Conservation (phyloP, 2,888 invertebrate genomes). For the Bellardia bayeri region DNA sequence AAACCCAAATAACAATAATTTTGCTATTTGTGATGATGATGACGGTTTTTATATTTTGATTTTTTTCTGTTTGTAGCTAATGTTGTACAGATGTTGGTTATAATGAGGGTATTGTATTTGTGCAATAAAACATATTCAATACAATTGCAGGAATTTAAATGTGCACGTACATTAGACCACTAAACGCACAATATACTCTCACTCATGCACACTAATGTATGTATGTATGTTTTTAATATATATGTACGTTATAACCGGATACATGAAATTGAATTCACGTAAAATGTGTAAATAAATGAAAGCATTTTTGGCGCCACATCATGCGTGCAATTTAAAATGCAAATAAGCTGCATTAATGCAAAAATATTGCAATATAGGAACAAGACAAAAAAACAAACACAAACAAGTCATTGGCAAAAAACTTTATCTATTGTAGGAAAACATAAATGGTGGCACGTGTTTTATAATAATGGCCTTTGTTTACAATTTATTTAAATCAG, state of each 20-base stretch:
- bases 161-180: not conserved
- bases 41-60: too few relatives aligned
- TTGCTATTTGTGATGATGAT: constrained; percentile 26
- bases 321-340: constrained; percentile 58
- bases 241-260: not conserved
- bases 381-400: not conserved
- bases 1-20: constrained; percentile 50
- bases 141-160: not conserved
- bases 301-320: constrained; percentile 45
- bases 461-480: constrained; percentile 8
- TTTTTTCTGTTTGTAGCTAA: not conserved
- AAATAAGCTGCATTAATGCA: constrained; percentile 61
- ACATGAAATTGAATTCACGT: constrained; percentile 15
- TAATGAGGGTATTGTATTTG: constrained; percentile 30
- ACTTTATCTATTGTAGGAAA: not conserved
- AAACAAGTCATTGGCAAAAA: not conserved
- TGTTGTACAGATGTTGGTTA: not conserved
- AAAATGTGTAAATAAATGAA: constrained; percentile 12
- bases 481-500: constrained; percentile 32
- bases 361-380: not conserved
- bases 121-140: not conserved
- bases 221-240: too few relatives aligned
- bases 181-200: not conserved
- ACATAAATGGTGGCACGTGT: constrained; percentile 32
- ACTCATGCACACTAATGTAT: too few relatives aligned